Base-by-base conservation (phyloP, 1,140 invertebrate genomes). In the Zaprionus gabonicus region DNA sequence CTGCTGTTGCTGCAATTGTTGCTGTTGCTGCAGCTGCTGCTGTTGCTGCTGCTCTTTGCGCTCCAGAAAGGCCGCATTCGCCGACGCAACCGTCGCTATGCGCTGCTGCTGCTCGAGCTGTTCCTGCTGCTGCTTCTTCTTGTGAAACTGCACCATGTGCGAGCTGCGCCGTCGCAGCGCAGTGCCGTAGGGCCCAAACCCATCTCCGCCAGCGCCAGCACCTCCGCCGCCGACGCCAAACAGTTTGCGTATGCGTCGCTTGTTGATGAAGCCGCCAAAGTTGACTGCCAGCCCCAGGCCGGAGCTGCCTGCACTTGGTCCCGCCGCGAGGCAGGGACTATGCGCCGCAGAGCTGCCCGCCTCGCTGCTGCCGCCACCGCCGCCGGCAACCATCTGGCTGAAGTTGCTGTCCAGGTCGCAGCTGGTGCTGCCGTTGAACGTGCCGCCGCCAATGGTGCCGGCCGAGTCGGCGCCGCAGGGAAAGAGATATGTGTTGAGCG, bases 401-500 rank as follows among this genome's bases (percentile, higher is more conserved):
- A 92, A 92, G 15, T 92, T 92, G 78, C 91, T 92, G 64, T 92
- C 91, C 53, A 92, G 73, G 62, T 92, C 91, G 34, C 82, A 92
- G 20, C 91, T 92, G 65, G 71, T 76, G 62, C 78, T 83, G 74
- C 79, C 82, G 28, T 82, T 82, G 34, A 82, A 76, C 12, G 80
- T 82, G 25, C 69, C 75, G 7, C 74, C 82, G 12, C 82, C 82
- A 28, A 85, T 78, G 31, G 82, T 90, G 69, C 83, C 83, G 3
- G 86, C 82, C 9, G 90, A 91, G 51, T 91, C 91, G 59, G 90
- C 81, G 38, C 91, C 91, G 28, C 91, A 76, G 60, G 91, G 91
- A 53, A 92, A 92, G 5, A 92, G 91, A 92, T 92, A 92, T 92
- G 91, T 92, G 46, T 92, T 92, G 10, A 92, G 73, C 15, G 91